Conservation (phyloP, 1,140 invertebrate genomes). For the Dolichoris vasculosae region DNA sequence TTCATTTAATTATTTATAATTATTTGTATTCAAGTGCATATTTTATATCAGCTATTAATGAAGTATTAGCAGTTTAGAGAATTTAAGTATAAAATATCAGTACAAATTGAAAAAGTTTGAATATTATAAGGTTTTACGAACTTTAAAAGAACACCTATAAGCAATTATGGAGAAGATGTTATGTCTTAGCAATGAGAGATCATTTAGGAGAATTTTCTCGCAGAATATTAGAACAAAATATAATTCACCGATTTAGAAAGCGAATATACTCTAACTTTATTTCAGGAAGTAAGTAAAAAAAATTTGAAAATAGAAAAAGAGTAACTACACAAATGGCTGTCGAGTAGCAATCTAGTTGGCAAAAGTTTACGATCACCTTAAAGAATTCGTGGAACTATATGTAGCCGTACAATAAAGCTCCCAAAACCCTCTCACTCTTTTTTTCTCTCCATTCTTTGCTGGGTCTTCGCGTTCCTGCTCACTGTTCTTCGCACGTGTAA, state of each 20-base stretch:
- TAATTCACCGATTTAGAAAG: neutral
- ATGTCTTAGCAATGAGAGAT: neutral
- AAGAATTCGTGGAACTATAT: constrained; percentile 21
- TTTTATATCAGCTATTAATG: neutral
- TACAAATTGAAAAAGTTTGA: neutral
- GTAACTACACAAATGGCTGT: neutral
- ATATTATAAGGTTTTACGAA: neutral
- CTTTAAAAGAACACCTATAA: neutral
- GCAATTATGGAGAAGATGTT: neutral
- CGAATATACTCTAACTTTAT: too few species aligned
- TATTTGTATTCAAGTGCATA: too few species aligned
- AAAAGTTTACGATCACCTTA: neutral
- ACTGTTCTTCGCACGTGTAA: constrained; percentile 37
- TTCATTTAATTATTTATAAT: too few species aligned
- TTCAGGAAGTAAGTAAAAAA: too few species aligned
- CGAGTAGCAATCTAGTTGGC: neutral
- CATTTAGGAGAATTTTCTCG: neutral
- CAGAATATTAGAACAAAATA: neutral
- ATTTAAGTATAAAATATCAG: too few species aligned
- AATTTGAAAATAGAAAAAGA: neutral
- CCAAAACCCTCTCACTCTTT: constrained; percentile 28
- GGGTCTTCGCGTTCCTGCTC: neutral
- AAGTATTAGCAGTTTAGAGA: too few species aligned
- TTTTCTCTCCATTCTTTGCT: neutral
- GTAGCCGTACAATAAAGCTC: constrained; percentile 13